These are phyloP conservation scores for Thunnus maccoyii DNA, from an alignment of 2,113 vertebrate species.

Conservation along the genomic window DNA sequence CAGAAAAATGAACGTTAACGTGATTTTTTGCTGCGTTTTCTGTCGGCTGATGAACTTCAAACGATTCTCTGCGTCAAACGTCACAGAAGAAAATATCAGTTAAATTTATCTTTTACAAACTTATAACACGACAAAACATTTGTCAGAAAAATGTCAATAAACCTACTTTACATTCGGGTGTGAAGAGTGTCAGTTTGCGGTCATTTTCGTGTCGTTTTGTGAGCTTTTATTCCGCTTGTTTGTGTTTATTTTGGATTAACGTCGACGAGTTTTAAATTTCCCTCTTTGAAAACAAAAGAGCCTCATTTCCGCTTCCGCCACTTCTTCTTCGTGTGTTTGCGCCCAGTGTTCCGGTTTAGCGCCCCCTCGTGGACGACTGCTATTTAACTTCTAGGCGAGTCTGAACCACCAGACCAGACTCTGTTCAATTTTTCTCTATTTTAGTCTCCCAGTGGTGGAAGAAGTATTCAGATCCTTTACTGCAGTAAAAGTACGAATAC, in stretches of 20 bases:
- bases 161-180: conserved; percentile 13
- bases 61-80: background rate
- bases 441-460: no score
- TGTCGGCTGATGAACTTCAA: no score
- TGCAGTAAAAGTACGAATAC: no score
- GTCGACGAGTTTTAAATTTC: conserved; percentile 68
- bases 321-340: background rate
- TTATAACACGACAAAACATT: background rate
- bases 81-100: background rate
- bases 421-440: no score
- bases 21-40: no score
- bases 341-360: background rate
- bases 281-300: conserved; percentile 73
- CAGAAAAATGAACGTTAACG: no score
- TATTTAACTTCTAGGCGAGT: no score
- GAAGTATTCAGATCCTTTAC: no score
- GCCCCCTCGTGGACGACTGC: background rate
- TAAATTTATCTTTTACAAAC: no score
- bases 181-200: background rate
- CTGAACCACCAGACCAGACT: no score
- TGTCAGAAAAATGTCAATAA: fast-evolving
- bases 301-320: conserved; percentile 43
- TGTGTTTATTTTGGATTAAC: conserved; percentile 18
- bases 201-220: background rate
- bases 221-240: background rate